Conservation (phyloP, 2,888 invertebrate species). For the Tipula unca region DNA sequence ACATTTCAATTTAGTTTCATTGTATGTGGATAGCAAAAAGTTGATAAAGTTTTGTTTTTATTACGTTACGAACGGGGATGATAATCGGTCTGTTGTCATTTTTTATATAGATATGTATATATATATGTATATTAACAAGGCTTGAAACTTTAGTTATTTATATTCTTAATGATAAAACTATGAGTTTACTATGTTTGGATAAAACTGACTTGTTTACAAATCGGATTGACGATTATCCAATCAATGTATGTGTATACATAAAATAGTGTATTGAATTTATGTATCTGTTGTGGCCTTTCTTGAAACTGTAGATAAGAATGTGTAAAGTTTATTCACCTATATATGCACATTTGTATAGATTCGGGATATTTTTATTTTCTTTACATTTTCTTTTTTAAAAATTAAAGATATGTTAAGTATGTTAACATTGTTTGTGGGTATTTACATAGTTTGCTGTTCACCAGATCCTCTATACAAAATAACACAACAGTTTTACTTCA, state of each 20-base stretch:
- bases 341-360: too few species aligned
- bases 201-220: background rate
- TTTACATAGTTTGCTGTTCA: too few species aligned
- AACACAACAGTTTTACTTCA: too few species aligned
- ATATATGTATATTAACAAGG: background rate
- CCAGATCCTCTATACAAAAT: too few species aligned
- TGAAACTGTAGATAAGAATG: background rate
- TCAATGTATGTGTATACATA: background rate
- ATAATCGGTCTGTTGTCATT: background rate
- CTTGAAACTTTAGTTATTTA: background rate
- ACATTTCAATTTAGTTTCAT: background rate
- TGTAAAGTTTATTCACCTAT: background rate
- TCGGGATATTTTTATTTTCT: too few species aligned
- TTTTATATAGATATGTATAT: too few species aligned
- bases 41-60: background rate
- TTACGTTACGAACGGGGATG: background rate
- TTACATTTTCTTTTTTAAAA: too few species aligned
- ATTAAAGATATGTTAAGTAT: too few species aligned
- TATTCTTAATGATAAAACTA: background rate
- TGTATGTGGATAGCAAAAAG: background rate
- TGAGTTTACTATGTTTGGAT: background rate
- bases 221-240: background rate
- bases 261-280: background rate
- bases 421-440: too few species aligned
- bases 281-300: background rate